phyloP scores from a whole-genome alignment of 2,888 invertebrate species.

The Dryocosmus kuriphilus region DNA sequence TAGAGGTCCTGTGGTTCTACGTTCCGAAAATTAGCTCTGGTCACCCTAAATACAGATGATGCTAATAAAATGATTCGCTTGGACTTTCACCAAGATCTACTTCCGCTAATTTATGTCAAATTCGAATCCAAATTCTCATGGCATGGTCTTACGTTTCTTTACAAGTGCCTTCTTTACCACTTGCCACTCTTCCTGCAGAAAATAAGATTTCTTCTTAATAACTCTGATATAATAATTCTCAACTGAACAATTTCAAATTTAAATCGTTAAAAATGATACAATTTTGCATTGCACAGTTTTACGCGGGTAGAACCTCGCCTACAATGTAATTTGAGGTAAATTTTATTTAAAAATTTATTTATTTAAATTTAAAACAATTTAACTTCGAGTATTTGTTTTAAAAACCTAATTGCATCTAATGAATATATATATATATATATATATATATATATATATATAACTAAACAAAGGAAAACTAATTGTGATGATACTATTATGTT shows the following conservation, averaged over 20 bases:
- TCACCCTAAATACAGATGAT: neutral
- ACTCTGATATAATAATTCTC: too few species aligned
- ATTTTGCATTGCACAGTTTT: too few species aligned
- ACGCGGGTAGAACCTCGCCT: too few species aligned
- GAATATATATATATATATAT: too few species aligned
- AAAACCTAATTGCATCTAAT: neutral
- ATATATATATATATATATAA: too few species aligned
- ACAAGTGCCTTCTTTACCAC: neutral
- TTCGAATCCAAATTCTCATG: slow-evolving; percentile 30
- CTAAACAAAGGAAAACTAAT: neutral
- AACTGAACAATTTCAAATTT: too few species aligned
- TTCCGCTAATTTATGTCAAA: slow-evolving; percentile 22
- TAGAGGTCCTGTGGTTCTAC: too few species aligned
- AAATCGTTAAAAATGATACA: too few species aligned
- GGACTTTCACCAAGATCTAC: slow-evolving; percentile 21
- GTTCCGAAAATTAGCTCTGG: too few species aligned
- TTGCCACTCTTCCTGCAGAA: too few species aligned
- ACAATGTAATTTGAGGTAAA: neutral
- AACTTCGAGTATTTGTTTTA: neutral
- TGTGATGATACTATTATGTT: neutral
- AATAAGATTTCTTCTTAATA: neutral
- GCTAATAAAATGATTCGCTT: neutral
- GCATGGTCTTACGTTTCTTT: neutral
- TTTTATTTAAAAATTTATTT: neutral
- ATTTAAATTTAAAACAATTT: neutral